Evolutionary conservation across 2,888 invertebrate species (phyloP).

Genomic region (Strigamia crassipes): DNA sequence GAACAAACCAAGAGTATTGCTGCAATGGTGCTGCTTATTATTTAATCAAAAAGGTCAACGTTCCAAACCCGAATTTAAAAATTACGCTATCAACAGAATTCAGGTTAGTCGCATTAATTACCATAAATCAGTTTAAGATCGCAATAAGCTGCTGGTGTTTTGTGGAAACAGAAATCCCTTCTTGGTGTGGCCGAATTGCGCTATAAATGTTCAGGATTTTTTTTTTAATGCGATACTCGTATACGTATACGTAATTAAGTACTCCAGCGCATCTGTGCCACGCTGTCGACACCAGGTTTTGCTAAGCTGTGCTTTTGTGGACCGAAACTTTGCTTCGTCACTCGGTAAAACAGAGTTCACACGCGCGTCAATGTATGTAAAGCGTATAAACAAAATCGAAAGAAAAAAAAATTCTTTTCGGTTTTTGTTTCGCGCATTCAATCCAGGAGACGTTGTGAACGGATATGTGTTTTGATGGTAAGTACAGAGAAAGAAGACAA

Average conservation of each 20-base stretch:
- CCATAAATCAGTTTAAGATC: not conserved
- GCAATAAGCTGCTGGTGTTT: not conserved
- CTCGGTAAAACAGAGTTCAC: slow-evolving; percentile 21
- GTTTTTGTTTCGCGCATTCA: not conserved
- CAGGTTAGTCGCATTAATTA: slow-evolving; percentile 24
- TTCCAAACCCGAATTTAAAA: not conserved
- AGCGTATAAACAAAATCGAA: not conserved
- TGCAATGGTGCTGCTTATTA: slow-evolving; percentile 39
- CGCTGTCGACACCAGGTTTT: slow-evolving; percentile 21
- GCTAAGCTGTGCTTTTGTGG: slow-evolving; percentile 11
- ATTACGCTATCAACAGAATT: not conserved
- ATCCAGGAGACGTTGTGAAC: not conserved
- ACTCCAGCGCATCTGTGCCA: slow-evolving; percentile 11
- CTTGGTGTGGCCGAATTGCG: not conserved
- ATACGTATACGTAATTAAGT: not conserved
- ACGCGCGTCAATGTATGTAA: not conserved
- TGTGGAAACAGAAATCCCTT: not conserved
- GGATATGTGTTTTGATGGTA: not conserved
- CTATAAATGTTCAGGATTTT: not conserved
- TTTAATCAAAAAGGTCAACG: not conserved
- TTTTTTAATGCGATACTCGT: not conserved
- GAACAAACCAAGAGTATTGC: slow-evolving; percentile 46
- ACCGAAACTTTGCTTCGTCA: slow-evolving; percentile 6
- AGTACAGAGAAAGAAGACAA: not conserved
- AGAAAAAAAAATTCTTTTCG: not conserved